phyloP scores from a whole-genome alignment of 2,888 invertebrate species.

The Theretra japonica region DNA sequence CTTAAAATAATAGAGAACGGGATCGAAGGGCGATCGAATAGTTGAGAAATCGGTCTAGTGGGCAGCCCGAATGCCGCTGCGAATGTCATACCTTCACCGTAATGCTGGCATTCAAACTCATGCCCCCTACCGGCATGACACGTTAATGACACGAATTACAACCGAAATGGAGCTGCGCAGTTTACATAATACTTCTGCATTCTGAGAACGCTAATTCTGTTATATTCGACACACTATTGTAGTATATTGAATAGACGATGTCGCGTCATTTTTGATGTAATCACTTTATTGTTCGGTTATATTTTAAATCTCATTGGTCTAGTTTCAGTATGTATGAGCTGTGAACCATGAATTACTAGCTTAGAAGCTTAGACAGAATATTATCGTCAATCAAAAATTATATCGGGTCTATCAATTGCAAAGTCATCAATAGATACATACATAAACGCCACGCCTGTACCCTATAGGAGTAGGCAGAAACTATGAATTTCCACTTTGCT shows the following conservation, averaged over 20 bases:
- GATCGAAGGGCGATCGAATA: constrained; percentile 29
- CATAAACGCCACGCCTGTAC: too few relatives aligned
- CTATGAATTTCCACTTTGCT: too few relatives aligned
- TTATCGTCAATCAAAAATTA: not conserved
- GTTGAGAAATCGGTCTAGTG: constrained; percentile 32
- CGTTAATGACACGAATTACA: constrained; percentile 27
- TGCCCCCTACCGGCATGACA: constrained; percentile 36
- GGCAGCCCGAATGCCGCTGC: constrained; percentile 33
- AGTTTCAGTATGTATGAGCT: too few relatives aligned
- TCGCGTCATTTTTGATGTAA: too few relatives aligned
- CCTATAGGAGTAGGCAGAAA: too few relatives aligned
- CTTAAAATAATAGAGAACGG: constrained; percentile 30
- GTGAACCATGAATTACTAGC: too few relatives aligned
- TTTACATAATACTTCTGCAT: not conserved
- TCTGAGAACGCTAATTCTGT: not conserved
- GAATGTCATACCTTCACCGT: constrained; percentile 43
- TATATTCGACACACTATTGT: not conserved
- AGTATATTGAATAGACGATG: not conserved
- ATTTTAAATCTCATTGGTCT: too few relatives aligned
- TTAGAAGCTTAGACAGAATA: too few relatives aligned
- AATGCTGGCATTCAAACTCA: constrained; percentile 49
- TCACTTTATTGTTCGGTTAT: too few relatives aligned
- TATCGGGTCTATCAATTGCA: not conserved
- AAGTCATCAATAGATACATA: too few relatives aligned
- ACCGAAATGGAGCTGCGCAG: constrained; percentile 11